Evolutionary conservation across 2,888 invertebrate species (phyloP).

Genomic region (Helobdella robusta): DNA sequence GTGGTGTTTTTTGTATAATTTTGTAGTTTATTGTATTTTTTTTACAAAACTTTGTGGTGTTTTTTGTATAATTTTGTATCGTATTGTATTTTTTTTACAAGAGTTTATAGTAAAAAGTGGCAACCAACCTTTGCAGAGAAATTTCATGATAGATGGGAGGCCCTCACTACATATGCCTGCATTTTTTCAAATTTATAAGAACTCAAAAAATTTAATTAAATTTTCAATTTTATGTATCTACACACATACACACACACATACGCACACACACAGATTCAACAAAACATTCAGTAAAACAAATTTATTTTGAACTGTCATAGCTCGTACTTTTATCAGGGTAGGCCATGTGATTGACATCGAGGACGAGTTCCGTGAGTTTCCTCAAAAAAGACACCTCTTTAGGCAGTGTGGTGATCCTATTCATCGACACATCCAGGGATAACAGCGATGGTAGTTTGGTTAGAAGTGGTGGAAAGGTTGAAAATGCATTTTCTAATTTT

Average conservation of each 20-base stretch:
- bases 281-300: background rate
- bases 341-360: constrained; percentile 26
- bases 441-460: no score
- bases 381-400: constrained; percentile 14
- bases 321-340: constrained; percentile 24
- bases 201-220: constrained; percentile 4
- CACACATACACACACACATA: no score
- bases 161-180: constrained; percentile 50
- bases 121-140: constrained; percentile 55
- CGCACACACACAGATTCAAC: no score
- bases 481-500: no score
- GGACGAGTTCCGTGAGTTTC: constrained; percentile 14
- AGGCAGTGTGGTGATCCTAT: constrained; percentile 25
- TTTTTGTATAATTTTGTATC: background rate
- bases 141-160: constrained; percentile 60
- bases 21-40: no score
- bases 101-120: background rate
- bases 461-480: no score
- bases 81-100: background rate
- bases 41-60: no score
- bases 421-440: constrained; percentile 26
- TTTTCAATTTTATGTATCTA: constrained; percentile 16
- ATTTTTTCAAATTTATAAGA: no score
- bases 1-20: no score
- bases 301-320: background rate